phyloP scores from a whole-genome alignment of 1,140 invertebrate species.

The Pantala flavescens region DNA sequence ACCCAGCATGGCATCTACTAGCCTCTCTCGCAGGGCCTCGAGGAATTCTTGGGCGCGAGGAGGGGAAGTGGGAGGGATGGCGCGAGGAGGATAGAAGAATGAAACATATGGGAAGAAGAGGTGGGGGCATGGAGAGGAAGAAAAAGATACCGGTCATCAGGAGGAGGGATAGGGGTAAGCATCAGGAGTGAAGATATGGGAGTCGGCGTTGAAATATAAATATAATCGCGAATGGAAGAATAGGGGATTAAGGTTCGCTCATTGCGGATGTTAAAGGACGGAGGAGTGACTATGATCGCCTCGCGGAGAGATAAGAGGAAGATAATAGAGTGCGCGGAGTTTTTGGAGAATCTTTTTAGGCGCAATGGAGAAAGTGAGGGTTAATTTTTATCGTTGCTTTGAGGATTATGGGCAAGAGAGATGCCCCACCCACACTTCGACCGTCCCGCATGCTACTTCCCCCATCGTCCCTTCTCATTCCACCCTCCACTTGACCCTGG shows the following conservation, averaged over 20 bases:
- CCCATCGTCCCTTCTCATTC: not conserved
- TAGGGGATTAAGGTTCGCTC: no score
- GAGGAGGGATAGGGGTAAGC: no score
- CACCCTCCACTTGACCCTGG: conserved; percentile 5
- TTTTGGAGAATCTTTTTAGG: no score
- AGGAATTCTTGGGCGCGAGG: not conserved
- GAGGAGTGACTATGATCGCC: not conserved
- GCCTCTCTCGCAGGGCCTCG: not conserved
- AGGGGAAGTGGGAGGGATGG: not conserved
- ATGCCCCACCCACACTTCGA: no score
- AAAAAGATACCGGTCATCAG: not conserved
- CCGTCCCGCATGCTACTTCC: not conserved
- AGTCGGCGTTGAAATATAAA: no score
- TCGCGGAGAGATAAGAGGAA: not conserved
- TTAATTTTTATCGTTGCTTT: no score
- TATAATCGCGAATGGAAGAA: no score
- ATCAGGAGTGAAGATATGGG: no score
- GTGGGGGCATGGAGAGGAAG: not conserved
- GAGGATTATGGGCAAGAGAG: not conserved
- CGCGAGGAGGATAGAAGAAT: not conserved
- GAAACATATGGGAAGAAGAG: not conserved
- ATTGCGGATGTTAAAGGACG: no score
- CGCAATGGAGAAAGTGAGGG: no score
- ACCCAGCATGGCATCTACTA: conserved; percentile 1
- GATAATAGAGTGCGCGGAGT: not conserved